A percentile compares a stretch with the other conserved stretches of the same genome.
Conservation (phyloP, 2,113 vertebrate genomes). For the Manacus vitellinus region DNA sequence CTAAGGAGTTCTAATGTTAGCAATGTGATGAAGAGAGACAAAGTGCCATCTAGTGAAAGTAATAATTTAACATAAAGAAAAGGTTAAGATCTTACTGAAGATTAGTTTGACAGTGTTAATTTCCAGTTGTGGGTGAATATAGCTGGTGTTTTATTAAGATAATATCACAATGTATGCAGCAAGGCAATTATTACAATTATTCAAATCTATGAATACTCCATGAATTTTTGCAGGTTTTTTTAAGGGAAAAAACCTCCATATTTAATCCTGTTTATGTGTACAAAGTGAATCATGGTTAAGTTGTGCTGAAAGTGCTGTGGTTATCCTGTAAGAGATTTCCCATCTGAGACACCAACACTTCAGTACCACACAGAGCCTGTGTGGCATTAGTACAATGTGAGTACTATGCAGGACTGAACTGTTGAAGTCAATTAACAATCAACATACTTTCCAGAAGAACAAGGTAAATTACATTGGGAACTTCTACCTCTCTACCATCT, state of each 20-base stretch:
- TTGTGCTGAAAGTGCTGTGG: neutral
- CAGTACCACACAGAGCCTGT: rapidly evolving
- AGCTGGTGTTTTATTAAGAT: neutral
- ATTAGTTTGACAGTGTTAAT: neutral
- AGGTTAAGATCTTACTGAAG: neutral
- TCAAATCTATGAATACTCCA: neutral
- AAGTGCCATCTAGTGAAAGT: slow-evolving; percentile 41
- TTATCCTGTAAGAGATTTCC: neutral
- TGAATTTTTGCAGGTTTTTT: neutral
- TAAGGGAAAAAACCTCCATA: neutral
- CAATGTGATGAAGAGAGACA: neutral
- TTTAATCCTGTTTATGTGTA: neutral
- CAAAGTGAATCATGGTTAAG: neutral
- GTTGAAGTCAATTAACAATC: neutral
- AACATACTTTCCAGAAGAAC: neutral
- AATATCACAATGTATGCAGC: neutral
- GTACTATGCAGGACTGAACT: neutral
- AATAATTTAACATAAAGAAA: neutral
- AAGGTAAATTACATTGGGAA: neutral
- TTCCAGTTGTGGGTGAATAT: neutral
- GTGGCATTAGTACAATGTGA: neutral
- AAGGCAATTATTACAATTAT: neutral
- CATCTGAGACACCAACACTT: neutral
- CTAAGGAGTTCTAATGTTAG: neutral
- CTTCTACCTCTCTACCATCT: neutral